Percentiles rank a stretch among this genome's conserved stretches.
Evolutionary conservation across 2,113 vertebrate species (phyloP).

Genomic region (Perca fluviatilis): DNA sequence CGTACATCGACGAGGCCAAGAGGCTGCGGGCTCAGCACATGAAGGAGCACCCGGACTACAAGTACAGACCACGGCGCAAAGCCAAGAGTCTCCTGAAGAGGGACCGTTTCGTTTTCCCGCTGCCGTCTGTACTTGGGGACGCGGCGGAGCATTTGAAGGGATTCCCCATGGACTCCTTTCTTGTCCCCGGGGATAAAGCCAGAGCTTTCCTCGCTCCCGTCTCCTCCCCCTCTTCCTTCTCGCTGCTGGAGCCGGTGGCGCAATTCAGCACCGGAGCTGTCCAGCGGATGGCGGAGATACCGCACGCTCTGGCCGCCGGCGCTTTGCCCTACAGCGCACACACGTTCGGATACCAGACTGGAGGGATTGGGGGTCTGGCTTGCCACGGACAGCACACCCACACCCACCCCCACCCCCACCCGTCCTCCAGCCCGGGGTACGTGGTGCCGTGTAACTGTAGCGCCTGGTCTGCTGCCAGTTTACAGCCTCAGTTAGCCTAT

Average conservation of each 20-base stretch:
- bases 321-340: slow-evolving; percentile 90
- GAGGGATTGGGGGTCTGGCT: slow-evolving; percentile 88
- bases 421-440: slow-evolving; percentile 91
- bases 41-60: slow-evolving; percentile 98
- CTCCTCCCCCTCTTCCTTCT: slow-evolving; percentile 90
- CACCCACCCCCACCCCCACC: slow-evolving; percentile 87
- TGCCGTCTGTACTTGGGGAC: slow-evolving; percentile 91
- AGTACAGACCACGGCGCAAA: slow-evolving; percentile 96
- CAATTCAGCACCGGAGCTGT: slow-evolving; percentile 92
- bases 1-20: slow-evolving; percentile 98
- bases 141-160: slow-evolving; percentile 90
- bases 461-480: slow-evolving; percentile 92
- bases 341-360: slow-evolving; percentile 93
- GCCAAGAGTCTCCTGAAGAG: slow-evolving; percentile 92
- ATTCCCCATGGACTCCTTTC: slow-evolving; percentile 90
- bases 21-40: slow-evolving; percentile 96
- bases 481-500: slow-evolving; percentile 96
- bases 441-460: slow-evolving; percentile 95
- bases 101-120: slow-evolving; percentile 93
- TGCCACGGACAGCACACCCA: slow-evolving; percentile 93
- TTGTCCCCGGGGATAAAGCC: slow-evolving; percentile 90
- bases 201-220: slow-evolving; percentile 89
- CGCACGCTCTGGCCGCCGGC: slow-evolving; percentile 89
- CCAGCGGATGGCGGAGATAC: slow-evolving; percentile 92
- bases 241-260: slow-evolving; percentile 89